Conservation (phyloP, 1,140 invertebrate genomes). For the Thrips palmi region DNA sequence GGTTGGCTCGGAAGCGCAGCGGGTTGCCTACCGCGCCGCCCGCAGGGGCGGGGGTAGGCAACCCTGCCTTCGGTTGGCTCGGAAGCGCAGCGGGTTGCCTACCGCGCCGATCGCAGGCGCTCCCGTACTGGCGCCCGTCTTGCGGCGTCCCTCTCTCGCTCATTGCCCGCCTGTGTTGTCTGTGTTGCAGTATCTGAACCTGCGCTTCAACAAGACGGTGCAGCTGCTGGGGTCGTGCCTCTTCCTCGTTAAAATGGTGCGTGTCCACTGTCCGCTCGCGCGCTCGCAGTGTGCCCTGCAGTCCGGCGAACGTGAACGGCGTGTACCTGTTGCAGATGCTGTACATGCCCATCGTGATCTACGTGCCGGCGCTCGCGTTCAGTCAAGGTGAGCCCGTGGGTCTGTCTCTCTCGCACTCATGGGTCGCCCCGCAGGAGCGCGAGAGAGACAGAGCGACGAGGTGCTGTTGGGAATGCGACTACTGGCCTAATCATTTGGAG, state of each 20-base stretch:
- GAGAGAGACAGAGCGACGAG: too few relatives aligned
- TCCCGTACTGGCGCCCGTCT: too few relatives aligned
- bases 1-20: too few relatives aligned
- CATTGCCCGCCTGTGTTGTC: conserved; percentile 12
- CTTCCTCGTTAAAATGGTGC: conserved; percentile 39
- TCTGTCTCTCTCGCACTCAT: too few relatives aligned
- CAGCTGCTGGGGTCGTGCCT: conserved; percentile 41
- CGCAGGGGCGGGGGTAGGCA: too few relatives aligned
- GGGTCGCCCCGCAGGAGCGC: too few relatives aligned
- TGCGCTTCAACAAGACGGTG: conserved; percentile 41
- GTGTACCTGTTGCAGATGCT: conserved; percentile 14
- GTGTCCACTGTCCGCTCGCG: conserved; percentile 7
- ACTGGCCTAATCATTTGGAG: too few relatives aligned
- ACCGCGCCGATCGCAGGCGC: too few relatives aligned
- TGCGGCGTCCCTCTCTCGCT: conserved; percentile 17
- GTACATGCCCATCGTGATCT: conserved; percentile 23
- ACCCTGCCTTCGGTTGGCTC: too few relatives aligned
- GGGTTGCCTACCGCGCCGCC: too few relatives aligned
- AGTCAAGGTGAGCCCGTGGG: conserved; percentile 21
- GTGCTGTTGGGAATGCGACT: too few relatives aligned
- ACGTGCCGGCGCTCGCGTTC: conserved; percentile 22
- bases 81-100: too few relatives aligned
- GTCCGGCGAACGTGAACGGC: neutral
- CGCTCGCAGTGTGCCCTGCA: neutral
- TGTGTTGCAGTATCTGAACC: conserved; percentile 46